phyloP scores from a whole-genome alignment of 2,797 vertebrate species.

The Eidolon dupreanum region DNA sequence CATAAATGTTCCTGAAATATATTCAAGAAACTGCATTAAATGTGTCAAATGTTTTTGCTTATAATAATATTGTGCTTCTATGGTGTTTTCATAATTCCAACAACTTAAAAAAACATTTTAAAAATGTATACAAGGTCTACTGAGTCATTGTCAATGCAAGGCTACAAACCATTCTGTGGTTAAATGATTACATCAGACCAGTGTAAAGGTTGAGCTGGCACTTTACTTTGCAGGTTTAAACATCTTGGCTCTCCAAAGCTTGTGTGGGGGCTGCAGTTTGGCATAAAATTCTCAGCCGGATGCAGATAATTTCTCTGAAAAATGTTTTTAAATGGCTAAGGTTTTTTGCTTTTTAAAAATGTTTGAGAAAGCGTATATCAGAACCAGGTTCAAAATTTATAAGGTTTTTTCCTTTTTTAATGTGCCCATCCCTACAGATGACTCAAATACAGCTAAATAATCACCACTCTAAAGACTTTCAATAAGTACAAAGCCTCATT shows the following conservation, averaged over 20 bases:
- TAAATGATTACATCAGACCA: conserved; percentile 61
- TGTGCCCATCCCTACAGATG: background rate
- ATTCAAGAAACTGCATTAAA: conserved; percentile 72
- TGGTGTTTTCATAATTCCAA: conserved; percentile 59
- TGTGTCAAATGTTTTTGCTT: conserved; percentile 71
- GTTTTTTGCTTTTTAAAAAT: conserved; percentile 64
- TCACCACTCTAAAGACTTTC: conserved; percentile 17
- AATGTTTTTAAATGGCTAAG: conserved; percentile 74
- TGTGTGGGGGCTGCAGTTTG: conserved; percentile 76
- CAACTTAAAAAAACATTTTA: conserved; percentile 63
- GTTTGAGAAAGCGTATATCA: conserved; percentile 70
- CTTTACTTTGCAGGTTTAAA: conserved; percentile 65
- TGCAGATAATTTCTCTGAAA: conserved; percentile 76
- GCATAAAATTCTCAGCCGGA: conserved; percentile 77
- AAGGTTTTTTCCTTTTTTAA: conserved; percentile 31
- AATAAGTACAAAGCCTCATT: background rate
- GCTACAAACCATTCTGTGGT: conserved; percentile 16
- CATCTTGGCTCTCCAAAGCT: conserved; percentile 75
- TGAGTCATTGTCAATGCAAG: conserved; percentile 48
- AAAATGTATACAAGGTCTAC: conserved; percentile 50
- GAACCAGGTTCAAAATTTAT: conserved; percentile 60
- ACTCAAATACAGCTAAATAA: conserved; percentile 50
- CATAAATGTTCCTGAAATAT: conserved; percentile 71
- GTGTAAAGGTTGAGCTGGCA: conserved; percentile 45
- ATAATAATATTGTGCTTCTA: conserved; percentile 62